Conservation (phyloP, 2,888 invertebrate genomes). For the Papilio gigon region DNA sequence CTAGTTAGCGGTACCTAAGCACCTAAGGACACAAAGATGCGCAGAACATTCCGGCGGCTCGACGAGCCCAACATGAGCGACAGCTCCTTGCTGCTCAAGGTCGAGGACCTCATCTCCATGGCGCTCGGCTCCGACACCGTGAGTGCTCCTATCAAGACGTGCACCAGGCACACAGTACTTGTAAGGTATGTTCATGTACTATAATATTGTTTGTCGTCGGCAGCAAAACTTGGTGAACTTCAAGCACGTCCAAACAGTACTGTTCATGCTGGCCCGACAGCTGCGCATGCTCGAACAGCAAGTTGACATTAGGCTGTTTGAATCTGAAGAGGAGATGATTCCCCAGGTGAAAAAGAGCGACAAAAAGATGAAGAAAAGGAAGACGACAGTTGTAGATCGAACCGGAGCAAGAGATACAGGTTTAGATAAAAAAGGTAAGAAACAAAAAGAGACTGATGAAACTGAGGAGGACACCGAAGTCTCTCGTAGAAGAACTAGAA, state of each 20-base stretch:
- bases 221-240: constrained; percentile 64
- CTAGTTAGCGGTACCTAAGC: neutral
- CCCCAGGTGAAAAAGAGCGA: constrained; percentile 38
- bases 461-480: constrained; percentile 1
- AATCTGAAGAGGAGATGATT: constrained; percentile 43
- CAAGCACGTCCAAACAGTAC: constrained; percentile 64
- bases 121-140: constrained; percentile 60
- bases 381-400: neutral
- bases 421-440: constrained; percentile 10
- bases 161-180: neutral
- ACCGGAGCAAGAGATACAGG: neutral
- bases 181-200: neutral
- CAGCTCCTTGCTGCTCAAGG: constrained; percentile 57
- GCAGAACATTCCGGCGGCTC: neutral
- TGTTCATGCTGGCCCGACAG: constrained; percentile 68
- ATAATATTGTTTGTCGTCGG: neutral
- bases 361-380: constrained; percentile 22
- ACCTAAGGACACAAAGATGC: neutral
- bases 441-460: constrained; percentile 10
- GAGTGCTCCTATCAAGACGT: constrained; percentile 35
- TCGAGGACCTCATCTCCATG: constrained; percentile 66
- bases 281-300: constrained; percentile 65
- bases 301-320: constrained; percentile 58
- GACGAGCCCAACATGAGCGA: constrained; percentile 66
- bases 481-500: constrained; percentile 16